Conservation (phyloP, 2,113 vertebrate species). For the Tychaedon coryphoeus region DNA sequence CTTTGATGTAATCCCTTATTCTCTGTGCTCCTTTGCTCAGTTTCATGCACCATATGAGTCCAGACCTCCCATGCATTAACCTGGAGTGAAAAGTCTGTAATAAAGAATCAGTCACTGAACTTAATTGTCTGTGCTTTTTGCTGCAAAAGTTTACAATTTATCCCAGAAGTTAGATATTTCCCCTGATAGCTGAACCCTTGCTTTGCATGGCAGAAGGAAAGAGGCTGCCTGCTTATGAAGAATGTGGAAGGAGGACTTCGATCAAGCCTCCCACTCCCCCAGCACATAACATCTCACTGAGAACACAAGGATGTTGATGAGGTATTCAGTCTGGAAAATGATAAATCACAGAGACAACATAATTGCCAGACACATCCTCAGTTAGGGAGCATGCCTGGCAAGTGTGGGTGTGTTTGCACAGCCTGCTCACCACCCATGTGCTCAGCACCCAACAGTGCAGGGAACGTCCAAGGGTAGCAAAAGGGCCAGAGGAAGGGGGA, state of each 20-base stretch:
- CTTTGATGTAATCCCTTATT: not conserved
- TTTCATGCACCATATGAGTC: not conserved
- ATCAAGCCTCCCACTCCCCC: not conserved
- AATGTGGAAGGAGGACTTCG: not conserved
- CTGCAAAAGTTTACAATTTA: not conserved
- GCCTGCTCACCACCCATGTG: rapidly evolving
- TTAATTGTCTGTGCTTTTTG: not conserved
- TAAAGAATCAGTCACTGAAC: not conserved
- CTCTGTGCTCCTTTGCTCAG: not conserved
- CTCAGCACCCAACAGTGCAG: not conserved
- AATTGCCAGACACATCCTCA: not conserved
- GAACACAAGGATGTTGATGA: not conserved
- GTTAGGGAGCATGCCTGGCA: not conserved
- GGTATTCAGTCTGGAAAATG: not conserved
- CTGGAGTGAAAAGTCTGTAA: not conserved
- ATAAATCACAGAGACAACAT: not conserved
- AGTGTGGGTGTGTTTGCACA: not conserved
- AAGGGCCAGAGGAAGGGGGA: not conserved
- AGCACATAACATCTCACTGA: not conserved
- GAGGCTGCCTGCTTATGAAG: not conserved
- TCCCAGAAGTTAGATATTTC: not conserved
- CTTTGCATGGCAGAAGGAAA: not conserved
- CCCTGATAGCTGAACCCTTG: not conserved
- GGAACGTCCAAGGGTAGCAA: rapidly evolving
- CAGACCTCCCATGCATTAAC: not conserved